Percentiles rank a stretch among this genome's conserved stretches.
Evolutionary conservation across 2,797 vertebrate genomes (phyloP).

Genomic region (Phataginus tricuspis): DNA sequence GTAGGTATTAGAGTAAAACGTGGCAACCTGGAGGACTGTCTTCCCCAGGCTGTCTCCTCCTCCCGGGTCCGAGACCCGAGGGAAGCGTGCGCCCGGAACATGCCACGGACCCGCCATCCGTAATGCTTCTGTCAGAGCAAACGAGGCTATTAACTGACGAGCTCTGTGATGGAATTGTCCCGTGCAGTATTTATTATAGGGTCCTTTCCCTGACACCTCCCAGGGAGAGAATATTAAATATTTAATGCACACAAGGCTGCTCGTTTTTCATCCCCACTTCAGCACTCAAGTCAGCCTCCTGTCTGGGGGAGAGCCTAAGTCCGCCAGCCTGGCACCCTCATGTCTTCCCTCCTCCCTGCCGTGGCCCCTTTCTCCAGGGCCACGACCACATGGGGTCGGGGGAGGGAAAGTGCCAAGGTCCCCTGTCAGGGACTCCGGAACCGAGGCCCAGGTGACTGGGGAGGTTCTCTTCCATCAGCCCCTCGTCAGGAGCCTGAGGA

Average conservation of each 20-base stretch:
- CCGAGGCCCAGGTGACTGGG: neutral
- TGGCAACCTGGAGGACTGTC: constrained; percentile 26
- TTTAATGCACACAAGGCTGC: constrained; percentile 87
- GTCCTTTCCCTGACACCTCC: constrained; percentile 90
- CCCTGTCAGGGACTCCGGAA: neutral
- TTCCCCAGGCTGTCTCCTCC: neutral
- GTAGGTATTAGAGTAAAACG: neutral
- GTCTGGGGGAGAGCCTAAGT: constrained; percentile 84
- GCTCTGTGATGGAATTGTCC: constrained; percentile 88
- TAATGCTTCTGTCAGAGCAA: constrained; percentile 88
- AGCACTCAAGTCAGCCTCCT: constrained; percentile 83
- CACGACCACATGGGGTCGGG: neutral
- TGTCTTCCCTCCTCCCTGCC: neutral
- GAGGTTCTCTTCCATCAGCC: neutral
- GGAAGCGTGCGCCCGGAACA: constrained; percentile 74
- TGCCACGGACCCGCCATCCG: constrained; percentile 77
- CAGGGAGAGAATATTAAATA: constrained; percentile 91
- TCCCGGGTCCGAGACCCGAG: neutral
- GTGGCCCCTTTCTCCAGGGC: neutral
- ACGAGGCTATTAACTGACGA: constrained; percentile 89
- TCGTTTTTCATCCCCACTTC: constrained; percentile 90
- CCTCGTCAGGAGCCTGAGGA: neutral
- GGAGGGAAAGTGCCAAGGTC: neutral
- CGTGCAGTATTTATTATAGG: constrained; percentile 89
- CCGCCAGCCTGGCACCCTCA: constrained; percentile 75